Conservation (phyloP, 1,140 invertebrate genomes). For the Scaptomyza montana region DNA sequence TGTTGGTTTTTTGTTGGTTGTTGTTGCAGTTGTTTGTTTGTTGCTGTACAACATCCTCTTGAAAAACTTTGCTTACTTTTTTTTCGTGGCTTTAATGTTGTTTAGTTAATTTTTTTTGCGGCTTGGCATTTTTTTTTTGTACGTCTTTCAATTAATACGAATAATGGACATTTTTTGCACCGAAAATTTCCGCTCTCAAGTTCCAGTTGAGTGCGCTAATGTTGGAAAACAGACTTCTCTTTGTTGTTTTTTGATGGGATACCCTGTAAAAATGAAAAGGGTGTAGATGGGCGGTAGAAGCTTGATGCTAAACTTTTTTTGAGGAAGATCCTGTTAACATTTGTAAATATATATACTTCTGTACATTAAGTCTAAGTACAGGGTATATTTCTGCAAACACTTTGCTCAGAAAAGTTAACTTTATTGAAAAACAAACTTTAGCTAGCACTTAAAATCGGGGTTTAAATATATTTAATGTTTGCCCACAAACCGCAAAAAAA, state of each 20-base stretch:
- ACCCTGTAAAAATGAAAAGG: not conserved
- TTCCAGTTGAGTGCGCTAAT: constrained; percentile 73
- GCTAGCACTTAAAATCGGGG: constrained; percentile 18
- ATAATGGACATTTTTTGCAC: constrained; percentile 77
- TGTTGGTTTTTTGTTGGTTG: constrained; percentile 7
- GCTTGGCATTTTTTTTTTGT: constrained; percentile 39
- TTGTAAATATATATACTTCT: too few species aligned
- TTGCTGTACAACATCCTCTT: constrained; percentile 34
- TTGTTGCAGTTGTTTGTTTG: constrained; percentile 3
- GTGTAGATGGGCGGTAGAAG: not conserved
- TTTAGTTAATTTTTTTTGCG: constrained; percentile 4
- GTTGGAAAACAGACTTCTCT: constrained; percentile 36
- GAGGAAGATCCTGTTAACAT: too few species aligned
- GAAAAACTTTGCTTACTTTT: constrained; percentile 34
- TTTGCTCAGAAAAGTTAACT: not conserved
- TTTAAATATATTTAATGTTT: constrained; percentile 26
- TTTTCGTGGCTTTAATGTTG: constrained; percentile 31
- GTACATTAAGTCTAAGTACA: not conserved
- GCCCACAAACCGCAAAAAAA: constrained; percentile 12
- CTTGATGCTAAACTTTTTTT: too few species aligned
- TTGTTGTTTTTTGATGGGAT: not conserved
- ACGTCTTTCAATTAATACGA: constrained; percentile 67
- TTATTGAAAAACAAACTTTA: not conserved
- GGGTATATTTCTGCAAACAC: not conserved
- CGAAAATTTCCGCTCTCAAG: constrained; percentile 57